A percentile compares a stretch with the other conserved stretches of the same genome.
Conservation (phyloP, 2,888 invertebrate genomes). For the Pseudococcus longispinus region DNA sequence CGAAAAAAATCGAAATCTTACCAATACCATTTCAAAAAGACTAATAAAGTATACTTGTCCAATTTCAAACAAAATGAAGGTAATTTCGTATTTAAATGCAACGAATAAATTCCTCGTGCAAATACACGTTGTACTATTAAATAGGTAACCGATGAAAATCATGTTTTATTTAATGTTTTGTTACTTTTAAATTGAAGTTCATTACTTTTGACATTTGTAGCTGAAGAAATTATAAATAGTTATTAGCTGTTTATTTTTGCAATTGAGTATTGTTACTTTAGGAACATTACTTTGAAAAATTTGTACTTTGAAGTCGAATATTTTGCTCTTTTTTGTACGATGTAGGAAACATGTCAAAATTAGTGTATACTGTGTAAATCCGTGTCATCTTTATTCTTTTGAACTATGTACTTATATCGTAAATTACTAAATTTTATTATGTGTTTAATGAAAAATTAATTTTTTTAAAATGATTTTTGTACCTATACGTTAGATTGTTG, state of each 20-base stretch:
- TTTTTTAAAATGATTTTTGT: neutral
- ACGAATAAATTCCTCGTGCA: no score
- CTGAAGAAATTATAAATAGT: neutral
- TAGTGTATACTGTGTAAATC: neutral
- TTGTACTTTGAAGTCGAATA: neutral
- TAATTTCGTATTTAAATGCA: no score
- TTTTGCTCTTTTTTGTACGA: neutral
- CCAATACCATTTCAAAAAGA: no score
- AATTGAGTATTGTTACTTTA: neutral
- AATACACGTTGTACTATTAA: no score
- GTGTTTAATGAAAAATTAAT: neutral
- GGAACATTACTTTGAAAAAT: neutral
- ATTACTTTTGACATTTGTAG: neutral
- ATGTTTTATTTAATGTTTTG: neutral
- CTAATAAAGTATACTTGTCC: no score
- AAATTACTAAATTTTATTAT: neutral
- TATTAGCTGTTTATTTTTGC: neutral
- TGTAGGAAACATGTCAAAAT: neutral
- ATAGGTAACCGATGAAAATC: no score
- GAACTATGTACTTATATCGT: neutral
- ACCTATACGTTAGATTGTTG: neutral
- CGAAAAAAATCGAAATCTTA: no score
- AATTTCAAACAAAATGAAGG: no score
- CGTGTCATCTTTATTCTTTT: neutral
- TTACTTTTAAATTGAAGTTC: neutral